Evolutionary conservation across 2,888 invertebrate genomes (phyloP).

Genomic region (Nymphalis c-album): DNA sequence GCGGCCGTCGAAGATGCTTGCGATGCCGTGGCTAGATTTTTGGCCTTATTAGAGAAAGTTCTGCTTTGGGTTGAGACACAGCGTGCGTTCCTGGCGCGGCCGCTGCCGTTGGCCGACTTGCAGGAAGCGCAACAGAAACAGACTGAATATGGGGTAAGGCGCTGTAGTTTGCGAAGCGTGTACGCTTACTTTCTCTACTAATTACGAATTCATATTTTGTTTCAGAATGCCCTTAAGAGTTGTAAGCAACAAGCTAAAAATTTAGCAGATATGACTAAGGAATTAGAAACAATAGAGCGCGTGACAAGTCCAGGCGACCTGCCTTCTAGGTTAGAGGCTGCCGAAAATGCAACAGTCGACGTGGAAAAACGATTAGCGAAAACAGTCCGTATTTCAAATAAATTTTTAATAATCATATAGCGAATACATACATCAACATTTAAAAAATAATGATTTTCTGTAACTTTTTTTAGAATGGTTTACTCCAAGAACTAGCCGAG

Average conservation of each 20-base stretch:
- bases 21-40: conserved; percentile 94
- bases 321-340: conserved; percentile 91
- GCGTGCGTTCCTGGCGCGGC: conserved; percentile 88
- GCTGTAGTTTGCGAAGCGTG: not conserved
- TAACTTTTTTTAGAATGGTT: conserved; percentile 85
- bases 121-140: conserved; percentile 91
- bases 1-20: conserved; percentile 92
- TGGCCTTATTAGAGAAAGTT: conserved; percentile 90
- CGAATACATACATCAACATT: not conserved
- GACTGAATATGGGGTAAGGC: conserved; percentile 90
- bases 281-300: conserved; percentile 91
- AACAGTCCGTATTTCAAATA: conserved; percentile 83
- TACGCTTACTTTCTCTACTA: not conserved
- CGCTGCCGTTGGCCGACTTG: conserved; percentile 88
- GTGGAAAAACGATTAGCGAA: conserved; percentile 92
- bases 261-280: conserved; percentile 94
- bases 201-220: conserved; percentile 21
- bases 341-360: conserved; percentile 92
- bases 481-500: conserved; percentile 94
- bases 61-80: conserved; percentile 92
- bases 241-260: conserved; percentile 93
- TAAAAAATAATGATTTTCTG: not conserved
- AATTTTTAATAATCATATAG: no score
- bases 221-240: conserved; percentile 91
- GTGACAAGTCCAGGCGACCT: conserved; percentile 92